Conservation (phyloP, 1,140 invertebrate species). For the Pissodes strobi region DNA sequence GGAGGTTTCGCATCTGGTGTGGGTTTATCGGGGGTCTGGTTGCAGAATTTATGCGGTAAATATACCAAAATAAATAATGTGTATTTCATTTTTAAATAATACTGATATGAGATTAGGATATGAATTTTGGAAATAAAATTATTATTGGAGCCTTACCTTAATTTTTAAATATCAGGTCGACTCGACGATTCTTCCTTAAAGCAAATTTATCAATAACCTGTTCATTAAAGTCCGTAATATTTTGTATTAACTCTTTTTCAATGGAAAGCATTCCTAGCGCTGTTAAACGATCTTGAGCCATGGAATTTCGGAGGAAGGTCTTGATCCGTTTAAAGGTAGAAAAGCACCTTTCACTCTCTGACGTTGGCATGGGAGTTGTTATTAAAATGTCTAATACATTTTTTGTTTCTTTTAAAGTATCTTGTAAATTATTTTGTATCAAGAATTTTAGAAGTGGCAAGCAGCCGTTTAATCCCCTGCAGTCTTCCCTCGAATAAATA, state of each 20-base stretch:
- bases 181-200: too few relatives aligned
- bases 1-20: too few relatives aligned
- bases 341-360: constrained; percentile 47
- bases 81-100: too few relatives aligned
- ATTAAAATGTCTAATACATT: constrained; percentile 40
- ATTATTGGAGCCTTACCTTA: too few relatives aligned
- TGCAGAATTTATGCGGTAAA: too few relatives aligned
- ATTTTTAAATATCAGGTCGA: too few relatives aligned
- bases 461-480: constrained; percentile 20
- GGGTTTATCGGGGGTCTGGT: too few relatives aligned
- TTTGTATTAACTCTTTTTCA: constrained; percentile 34
- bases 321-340: constrained; percentile 51
- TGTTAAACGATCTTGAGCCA: constrained; percentile 42
- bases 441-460: constrained; percentile 31
- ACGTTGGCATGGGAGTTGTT: constrained; percentile 43
- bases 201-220: constrained; percentile 28
- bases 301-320: constrained; percentile 47
- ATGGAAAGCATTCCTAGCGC: constrained; percentile 43
- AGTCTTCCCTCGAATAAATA: constrained; percentile 35
- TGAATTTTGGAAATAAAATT: too few relatives aligned
- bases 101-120: too few relatives aligned
- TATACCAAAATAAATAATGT: too few relatives aligned
- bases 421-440: constrained; percentile 34
- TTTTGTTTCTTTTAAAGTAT: constrained; percentile 35
- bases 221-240: constrained; percentile 37